Percentiles rank a stretch among this genome's conserved stretches.
These are phyloP conservation scores for Halictus ligatus DNA, from an alignment of 2,888 invertebrate genomes.

Conservation along the genomic window DNA sequence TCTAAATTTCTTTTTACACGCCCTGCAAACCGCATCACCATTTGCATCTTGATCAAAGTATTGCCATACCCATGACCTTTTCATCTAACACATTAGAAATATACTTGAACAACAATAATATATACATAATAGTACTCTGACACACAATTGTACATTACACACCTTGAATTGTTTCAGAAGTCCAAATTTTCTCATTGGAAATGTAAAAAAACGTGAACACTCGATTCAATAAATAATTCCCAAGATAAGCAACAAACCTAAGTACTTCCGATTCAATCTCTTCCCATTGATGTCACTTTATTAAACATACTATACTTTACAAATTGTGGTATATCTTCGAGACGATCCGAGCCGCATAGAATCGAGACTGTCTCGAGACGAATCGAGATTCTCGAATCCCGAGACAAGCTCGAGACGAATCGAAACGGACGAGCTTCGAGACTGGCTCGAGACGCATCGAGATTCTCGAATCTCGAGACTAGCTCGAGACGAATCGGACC, in stretches of 20 bases:
- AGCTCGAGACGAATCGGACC: not conserved
- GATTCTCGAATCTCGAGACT: not conserved
- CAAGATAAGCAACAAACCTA: not conserved
- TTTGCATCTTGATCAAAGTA: not conserved
- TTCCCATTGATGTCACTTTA: conserved; percentile 74
- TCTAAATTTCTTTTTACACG: not conserved
- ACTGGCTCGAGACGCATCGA: not conserved
- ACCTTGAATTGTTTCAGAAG: not conserved
- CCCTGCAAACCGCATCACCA: not conserved
- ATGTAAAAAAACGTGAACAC: not conserved
- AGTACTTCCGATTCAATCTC: not conserved
- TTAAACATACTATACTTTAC: conserved; percentile 77
- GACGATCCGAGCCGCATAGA: not conserved
- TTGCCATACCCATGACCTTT: conserved; percentile 6
- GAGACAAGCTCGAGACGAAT: not conserved
- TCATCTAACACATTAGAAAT: not conserved
- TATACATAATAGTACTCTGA: not conserved
- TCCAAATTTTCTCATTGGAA: not conserved
- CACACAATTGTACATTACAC: not conserved
- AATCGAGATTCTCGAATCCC: not conserved
- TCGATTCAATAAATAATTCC: not conserved
- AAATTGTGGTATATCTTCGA: conserved; percentile 73
- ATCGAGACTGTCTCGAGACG: not conserved
- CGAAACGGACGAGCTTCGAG: too few species aligned
- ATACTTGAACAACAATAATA: not conserved